These are phyloP conservation scores for Stramonita haemastoma DNA, from an alignment of 2,888 invertebrate genomes.

Conservation along the genomic window DNA sequence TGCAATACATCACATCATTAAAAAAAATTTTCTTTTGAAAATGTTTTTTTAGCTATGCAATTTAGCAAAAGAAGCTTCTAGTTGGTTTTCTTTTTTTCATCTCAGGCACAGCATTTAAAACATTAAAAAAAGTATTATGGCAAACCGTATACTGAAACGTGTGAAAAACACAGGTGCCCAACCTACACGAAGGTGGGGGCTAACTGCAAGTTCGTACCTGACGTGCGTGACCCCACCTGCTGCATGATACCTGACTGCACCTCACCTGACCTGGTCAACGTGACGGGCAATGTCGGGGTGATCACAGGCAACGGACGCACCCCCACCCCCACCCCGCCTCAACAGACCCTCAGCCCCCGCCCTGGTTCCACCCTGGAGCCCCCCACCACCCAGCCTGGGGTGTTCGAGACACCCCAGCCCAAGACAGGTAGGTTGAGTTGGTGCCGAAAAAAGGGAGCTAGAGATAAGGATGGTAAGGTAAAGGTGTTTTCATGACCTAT, in stretches of 20 bases:
- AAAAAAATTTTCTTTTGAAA: too few species aligned
- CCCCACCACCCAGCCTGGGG: slow-evolving; percentile 18
- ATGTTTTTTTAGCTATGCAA: too few species aligned
- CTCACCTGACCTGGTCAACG: slow-evolving; percentile 45
- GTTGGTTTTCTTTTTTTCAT: too few species aligned
- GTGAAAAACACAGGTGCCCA: slow-evolving; percentile 55
- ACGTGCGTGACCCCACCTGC: slow-evolving; percentile 64
- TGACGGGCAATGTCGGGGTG: slow-evolving; percentile 45
- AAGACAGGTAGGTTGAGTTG: neutral
- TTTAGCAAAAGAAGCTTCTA: too few species aligned
- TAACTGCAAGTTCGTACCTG: slow-evolving; percentile 62
- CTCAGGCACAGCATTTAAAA: too few species aligned
- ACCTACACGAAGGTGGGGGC: slow-evolving; percentile 55
- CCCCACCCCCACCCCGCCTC: slow-evolving; percentile 36
- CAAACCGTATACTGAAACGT: too few species aligned
- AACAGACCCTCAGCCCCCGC: slow-evolving; percentile 27
- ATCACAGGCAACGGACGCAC: slow-evolving; percentile 25
- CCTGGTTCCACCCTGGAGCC: slow-evolving; percentile 48
- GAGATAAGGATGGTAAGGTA: too few species aligned
- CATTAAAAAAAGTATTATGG: too few species aligned
- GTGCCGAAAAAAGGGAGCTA: too few species aligned
- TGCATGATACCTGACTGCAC: slow-evolving; percentile 63
- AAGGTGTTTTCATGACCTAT: too few species aligned
- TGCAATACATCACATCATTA: too few species aligned
- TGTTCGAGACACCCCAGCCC: slow-evolving; percentile 44